Percentiles rank a stretch among this genome's conserved stretches.
These are phyloP conservation scores for Akabosia matsudoensis DNA, from an alignment of 1,140 invertebrate species.

Conservation along the genomic window DNA sequence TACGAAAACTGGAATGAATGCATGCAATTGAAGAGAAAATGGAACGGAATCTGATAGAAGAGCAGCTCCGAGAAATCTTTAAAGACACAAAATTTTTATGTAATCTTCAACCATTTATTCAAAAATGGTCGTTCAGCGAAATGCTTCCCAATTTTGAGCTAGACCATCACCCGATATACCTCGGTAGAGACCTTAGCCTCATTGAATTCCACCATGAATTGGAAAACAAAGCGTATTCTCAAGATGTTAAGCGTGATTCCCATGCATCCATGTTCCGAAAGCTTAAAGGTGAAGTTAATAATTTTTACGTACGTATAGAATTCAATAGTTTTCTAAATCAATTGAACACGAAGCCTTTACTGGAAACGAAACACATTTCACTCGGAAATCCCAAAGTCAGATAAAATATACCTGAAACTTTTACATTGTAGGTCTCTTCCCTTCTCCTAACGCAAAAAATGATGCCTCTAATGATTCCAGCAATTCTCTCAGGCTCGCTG, in stretches of 20 bases:
- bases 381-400: neutral
- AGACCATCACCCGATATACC: neutral
- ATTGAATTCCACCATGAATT: neutral
- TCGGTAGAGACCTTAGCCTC: neutral
- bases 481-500: neutral
- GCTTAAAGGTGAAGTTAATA: constrained; percentile 1
- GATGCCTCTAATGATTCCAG: neutral
- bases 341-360: neutral
- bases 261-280: too few relatives aligned
- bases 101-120: constrained; percentile 2
- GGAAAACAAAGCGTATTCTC: neutral
- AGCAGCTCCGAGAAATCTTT: neutral
- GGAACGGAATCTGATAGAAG: neutral
- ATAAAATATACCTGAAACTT: too few relatives aligned
- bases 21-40: neutral
- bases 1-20: too few relatives aligned
- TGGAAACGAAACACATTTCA: neutral
- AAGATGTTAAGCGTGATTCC: too few relatives aligned
- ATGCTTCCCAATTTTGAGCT: neutral
- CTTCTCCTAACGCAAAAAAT: neutral
- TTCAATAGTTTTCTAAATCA: too few relatives aligned
- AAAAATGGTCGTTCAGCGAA: constrained; percentile 3
- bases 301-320: too few relatives aligned
- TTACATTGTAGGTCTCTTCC: too few relatives aligned
- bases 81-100: constrained; percentile 13